Evolutionary conservation across 2,888 invertebrate species (phyloP).

Genomic region (Lycaena phlaeas): DNA sequence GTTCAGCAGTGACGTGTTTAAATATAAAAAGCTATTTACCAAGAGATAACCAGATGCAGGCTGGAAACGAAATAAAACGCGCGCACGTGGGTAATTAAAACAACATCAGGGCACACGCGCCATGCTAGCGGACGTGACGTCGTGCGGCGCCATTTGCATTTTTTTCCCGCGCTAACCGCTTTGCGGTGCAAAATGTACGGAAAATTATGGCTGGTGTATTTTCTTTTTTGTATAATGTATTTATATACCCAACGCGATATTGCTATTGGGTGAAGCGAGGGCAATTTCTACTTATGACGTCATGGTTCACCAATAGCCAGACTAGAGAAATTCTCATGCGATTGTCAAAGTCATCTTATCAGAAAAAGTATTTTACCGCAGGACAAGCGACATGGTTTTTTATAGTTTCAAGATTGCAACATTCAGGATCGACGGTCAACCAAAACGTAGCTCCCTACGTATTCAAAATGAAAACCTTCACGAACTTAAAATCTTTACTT

Average conservation of each 20-base stretch:
- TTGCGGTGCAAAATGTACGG: constrained; percentile 5
- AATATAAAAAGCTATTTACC: neutral
- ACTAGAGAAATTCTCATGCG: too few relatives aligned
- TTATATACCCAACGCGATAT: neutral
- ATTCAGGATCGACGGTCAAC: too few relatives aligned
- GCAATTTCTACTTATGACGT: too few relatives aligned
- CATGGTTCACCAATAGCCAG: too few relatives aligned
- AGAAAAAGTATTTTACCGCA: too few relatives aligned
- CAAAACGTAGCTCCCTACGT: too few relatives aligned
- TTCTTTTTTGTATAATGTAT: constrained; percentile 14
- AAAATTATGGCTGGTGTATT: neutral
- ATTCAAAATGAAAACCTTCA: too few relatives aligned
- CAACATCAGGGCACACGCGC: constrained; percentile 24
- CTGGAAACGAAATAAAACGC: neutral
- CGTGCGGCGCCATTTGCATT: constrained; percentile 29
- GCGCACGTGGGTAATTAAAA: constrained; percentile 22
- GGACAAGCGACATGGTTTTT: too few relatives aligned
- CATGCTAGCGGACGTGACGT: constrained; percentile 29
- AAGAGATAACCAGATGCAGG: neutral
- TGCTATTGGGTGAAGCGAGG: neutral
- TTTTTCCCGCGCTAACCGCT: constrained; percentile 22
- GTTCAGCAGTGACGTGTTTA: neutral
- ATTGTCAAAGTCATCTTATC: too few relatives aligned
- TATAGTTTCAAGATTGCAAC: too few relatives aligned
- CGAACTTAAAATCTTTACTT: too few relatives aligned